Conservation (phyloP, 2,113 vertebrate species). For the Bubalus kerabau region DNA sequence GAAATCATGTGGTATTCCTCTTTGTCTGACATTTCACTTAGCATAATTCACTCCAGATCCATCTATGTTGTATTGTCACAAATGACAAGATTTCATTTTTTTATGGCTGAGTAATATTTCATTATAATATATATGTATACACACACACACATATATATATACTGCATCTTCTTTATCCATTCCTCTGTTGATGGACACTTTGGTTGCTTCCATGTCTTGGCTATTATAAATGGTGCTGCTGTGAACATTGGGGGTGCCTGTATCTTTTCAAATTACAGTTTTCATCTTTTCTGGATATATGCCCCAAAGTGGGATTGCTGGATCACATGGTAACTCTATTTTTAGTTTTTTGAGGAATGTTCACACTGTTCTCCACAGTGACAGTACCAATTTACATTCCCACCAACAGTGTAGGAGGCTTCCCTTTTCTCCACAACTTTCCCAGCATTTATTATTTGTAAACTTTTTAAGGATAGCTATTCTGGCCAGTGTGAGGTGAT, state of each 20-base stretch:
- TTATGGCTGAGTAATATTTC: neutral
- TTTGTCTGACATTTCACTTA: neutral
- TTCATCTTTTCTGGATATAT: neutral
- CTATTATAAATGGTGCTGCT: neutral
- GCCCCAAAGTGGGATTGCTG: neutral
- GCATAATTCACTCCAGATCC: neutral
- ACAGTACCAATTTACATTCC: neutral
- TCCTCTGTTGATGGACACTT: neutral
- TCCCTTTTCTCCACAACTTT: neutral
- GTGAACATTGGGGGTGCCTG: neutral
- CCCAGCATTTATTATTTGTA: neutral
- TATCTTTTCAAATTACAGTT: neutral
- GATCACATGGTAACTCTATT: neutral
- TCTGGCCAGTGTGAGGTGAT: neutral
- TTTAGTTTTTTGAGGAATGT: neutral
- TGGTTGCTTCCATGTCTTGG: neutral
- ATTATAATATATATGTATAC: neutral
- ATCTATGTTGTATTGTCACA: neutral
- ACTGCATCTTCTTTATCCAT: neutral
- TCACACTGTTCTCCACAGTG: neutral
- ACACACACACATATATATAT: neutral
- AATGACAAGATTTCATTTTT: neutral
- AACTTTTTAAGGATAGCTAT: neutral
- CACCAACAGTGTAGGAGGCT: neutral
- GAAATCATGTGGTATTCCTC: neutral